Evolutionary conservation across 2,888 invertebrate species (phyloP), one percentile per base, ranked within the genome.

Genomic region (Barypeithes pellucidus): DNA sequence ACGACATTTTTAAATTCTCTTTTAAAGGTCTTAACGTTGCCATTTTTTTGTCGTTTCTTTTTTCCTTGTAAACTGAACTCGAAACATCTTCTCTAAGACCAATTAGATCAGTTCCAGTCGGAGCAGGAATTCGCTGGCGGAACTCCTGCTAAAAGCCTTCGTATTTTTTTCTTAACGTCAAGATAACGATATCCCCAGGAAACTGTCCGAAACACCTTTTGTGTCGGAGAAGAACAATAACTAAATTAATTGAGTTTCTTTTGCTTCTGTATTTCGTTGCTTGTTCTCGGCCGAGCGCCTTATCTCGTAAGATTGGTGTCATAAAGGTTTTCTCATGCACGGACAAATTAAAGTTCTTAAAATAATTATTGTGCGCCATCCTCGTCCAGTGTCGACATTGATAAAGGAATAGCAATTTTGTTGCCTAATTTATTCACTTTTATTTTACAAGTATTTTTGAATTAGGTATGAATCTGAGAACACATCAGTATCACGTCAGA

Each of bases 161-260:
- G n/a, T 50, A 50, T 45, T 54, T 43, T 67, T 67, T 67, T 45
- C 57, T 43, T 54, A 41, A 43, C 22, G 59, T 43, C 57, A 12
- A 59, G 57, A 67, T 67, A 67, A 67, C 59, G 57, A 67, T 67
- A 54, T 67, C 57, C 67, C 20, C 43, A 24, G 67, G 67, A 67
- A 67, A 67, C 54, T 41, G 57, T 41, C 57, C 43, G 36, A 57
- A 67, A 61, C 68, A 60, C 68, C 68, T 61, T 50, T 68, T 60
- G 60, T 68, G 60, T 50, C 29, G 2, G 36, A 50, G 18, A 50
- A 39, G 16, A 45, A 61, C 60, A 68, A 61, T 60, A 68, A 50
- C 60, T 47, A 61, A 68, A 68, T 68, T 68, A 68, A 68, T 68
- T 66, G 66, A 22, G 54, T 66, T 66, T 66, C 54, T 36, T 54